Conservation (phyloP, 2,888 invertebrate genomes). For the Cabera pusaria region DNA sequence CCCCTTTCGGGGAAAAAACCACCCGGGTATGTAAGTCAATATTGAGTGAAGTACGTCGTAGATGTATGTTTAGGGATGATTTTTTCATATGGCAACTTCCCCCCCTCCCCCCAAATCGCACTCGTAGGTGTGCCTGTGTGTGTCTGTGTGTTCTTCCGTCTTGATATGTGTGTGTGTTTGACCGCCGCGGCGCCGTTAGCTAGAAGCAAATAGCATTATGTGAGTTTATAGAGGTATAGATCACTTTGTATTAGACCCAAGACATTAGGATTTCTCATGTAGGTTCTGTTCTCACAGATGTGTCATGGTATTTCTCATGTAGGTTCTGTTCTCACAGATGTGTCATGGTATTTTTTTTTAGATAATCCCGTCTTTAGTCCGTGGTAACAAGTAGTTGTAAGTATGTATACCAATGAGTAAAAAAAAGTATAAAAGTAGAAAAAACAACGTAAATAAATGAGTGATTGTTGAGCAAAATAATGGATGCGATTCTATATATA, state of each 20-base stretch:
- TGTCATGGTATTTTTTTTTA: slow-evolving; percentile 2
- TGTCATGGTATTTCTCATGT: slow-evolving; percentile 4
- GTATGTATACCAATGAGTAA: slow-evolving; percentile 30
- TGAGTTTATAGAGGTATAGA: slow-evolving; percentile 57
- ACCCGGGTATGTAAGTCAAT: slow-evolving; percentile 19
- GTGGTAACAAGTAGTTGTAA: slow-evolving; percentile 11
- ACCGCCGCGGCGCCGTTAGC: slow-evolving; percentile 74
- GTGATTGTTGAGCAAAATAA: slow-evolving; percentile 40
- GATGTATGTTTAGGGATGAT: slow-evolving; percentile 34
- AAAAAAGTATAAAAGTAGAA: slow-evolving; percentile 28
- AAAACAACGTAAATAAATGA: slow-evolving; percentile 27
- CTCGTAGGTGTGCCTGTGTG: slow-evolving; percentile 71
- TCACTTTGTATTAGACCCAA: slow-evolving; percentile 14
- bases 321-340: not conserved
- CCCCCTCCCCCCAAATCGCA: slow-evolving; percentile 49
- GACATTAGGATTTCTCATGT: slow-evolving; percentile 5
- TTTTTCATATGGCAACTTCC: slow-evolving; percentile 55
- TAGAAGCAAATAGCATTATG: slow-evolving; percentile 77
- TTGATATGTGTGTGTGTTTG: slow-evolving; percentile 81
- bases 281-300: not conserved
- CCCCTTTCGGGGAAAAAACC: slow-evolving; percentile 53
- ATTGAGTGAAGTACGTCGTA: too few relatives aligned
- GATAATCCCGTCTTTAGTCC: not conserved
- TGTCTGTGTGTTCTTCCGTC: slow-evolving; percentile 72
- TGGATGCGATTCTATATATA: slow-evolving; percentile 27